These are phyloP conservation scores for Drosophila colorata DNA, from an alignment of 2,888 invertebrate genomes.

Conservation along the genomic window DNA sequence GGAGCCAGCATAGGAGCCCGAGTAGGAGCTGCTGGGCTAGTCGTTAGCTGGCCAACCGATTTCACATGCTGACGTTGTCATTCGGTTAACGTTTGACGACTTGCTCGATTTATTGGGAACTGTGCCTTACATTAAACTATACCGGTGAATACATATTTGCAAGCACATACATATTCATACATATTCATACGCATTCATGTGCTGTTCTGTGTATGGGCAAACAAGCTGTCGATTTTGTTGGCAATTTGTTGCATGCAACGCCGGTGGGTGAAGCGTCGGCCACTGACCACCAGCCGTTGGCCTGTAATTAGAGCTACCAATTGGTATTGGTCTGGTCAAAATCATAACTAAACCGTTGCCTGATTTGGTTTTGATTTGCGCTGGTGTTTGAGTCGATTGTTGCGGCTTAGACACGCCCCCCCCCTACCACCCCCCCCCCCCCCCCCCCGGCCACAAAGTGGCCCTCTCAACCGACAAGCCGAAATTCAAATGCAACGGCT, in stretches of 20 bases:
- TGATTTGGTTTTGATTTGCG: slow-evolving; percentile 48
- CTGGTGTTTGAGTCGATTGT: slow-evolving; percentile 47
- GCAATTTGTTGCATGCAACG: slow-evolving; percentile 60
- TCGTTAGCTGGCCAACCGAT: slow-evolving; percentile 26
- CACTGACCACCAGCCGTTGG: slow-evolving; percentile 22
- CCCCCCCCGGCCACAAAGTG: too few species aligned
- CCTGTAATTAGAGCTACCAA: slow-evolving; percentile 62
- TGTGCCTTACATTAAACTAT: slow-evolving; percentile 34
- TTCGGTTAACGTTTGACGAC: slow-evolving; percentile 38
- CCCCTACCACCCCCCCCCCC: too few species aligned
- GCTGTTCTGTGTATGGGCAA: background rate
- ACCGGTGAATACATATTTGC: slow-evolving; percentile 1
- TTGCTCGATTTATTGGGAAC: slow-evolving; percentile 46
- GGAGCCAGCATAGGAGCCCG: too few species aligned
- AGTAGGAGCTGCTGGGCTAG: background rate
- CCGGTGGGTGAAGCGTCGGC: too few species aligned
- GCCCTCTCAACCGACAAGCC: background rate
- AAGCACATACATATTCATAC: background rate
- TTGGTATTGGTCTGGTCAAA: slow-evolving; percentile 36
- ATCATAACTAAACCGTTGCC: slow-evolving; percentile 46
- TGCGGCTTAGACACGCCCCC: slow-evolving; percentile 40
- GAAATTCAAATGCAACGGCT: background rate
- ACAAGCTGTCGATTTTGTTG: slow-evolving; percentile 29
- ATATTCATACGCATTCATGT: background rate
- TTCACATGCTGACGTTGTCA: slow-evolving; percentile 46